A percentile compares a stretch with the other conserved stretches of the same genome.
phyloP scores from a whole-genome alignment of 2,113 vertebrate genomes.

The Ornithorhynchus anatinus region DNA sequence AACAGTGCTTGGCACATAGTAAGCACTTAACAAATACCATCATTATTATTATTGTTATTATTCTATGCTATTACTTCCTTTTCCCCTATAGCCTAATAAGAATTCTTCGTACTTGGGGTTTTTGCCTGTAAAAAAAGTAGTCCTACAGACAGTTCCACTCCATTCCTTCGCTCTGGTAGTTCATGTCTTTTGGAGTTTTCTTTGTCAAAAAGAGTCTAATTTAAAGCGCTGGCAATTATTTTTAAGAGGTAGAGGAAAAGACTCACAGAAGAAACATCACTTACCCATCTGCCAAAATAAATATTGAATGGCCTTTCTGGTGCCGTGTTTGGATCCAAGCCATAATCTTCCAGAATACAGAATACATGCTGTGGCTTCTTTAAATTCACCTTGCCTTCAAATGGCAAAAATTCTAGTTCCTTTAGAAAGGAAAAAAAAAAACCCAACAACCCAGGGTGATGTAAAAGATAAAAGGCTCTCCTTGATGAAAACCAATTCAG shows the following conservation, averaged over 20 bases:
- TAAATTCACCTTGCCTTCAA: slow-evolving; percentile 90
- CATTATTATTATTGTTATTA: too few species aligned
- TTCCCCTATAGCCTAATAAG: too few species aligned
- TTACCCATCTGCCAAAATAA: slow-evolving; percentile 97
- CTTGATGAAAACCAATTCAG: neutral
- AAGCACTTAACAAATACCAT: too few species aligned
- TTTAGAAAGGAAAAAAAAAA: slow-evolving; percentile 53
- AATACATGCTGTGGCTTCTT: slow-evolving; percentile 89
- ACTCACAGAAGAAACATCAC: slow-evolving; percentile 47
- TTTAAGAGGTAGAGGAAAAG: neutral
- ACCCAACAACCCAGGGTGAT: neutral
- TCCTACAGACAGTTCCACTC: neutral
- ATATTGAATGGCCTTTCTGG: slow-evolving; percentile 84
- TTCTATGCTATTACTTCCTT: too few species aligned
- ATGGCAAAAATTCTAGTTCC: slow-evolving; percentile 92
- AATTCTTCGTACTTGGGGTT: too few species aligned
- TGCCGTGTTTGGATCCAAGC: slow-evolving; percentile 87
- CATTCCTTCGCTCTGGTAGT: neutral
- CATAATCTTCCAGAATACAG: slow-evolving; percentile 94
- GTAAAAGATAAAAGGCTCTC: neutral
- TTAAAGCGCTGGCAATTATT: neutral
- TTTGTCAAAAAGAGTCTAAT: neutral
- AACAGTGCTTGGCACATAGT: too few species aligned
- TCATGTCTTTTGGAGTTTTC: neutral
- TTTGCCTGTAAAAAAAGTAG: neutral